Evolutionary conservation across 1,140 invertebrate species (phyloP), one percentile per base, ranked within the genome.

Genomic region (Samia ricini): DNA sequence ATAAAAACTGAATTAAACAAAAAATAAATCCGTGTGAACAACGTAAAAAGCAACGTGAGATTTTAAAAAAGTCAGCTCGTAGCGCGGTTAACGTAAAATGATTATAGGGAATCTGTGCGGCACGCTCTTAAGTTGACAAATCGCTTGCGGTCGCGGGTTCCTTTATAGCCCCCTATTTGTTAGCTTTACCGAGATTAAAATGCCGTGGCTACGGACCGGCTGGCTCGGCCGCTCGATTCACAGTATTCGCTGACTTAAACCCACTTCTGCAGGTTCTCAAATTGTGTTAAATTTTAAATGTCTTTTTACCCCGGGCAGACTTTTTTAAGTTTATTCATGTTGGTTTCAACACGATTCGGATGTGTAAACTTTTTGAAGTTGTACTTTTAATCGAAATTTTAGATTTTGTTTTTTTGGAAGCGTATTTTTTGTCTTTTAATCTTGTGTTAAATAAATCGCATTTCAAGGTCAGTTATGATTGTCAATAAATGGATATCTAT

Each of bases 111-210:
- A 55, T 55, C 8, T 23, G 6, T 23, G 52, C 12, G 24, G 8
- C 10, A 7, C 23, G n/a, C 26, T n/a, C 21, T 23, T 15, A 22
- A 23, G 21, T 52, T 60, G 59, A 60, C 59, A 60, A 60, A 60
- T 51, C 59, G 49, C 59, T 29, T 33, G 59, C 18, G 59, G 48
- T 33, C 33, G 26, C 21, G 49, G 26, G 48, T 19, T 26, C 26
- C 59, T 60, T 60, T 57, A 62, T n/a, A 60, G 61, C 51, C 61
- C 29, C 22, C 65, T 63, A 67, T 67, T 67, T 67, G 65, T 67
- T 61, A 63, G 65, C 61, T 63, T 63, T 63, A 63, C 57, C 24
- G 58, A 51, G 65, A 58, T 67, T 67, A 67, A 67, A 67, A 67
- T 33, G 48, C 55, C 29, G 29, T 22, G 60, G 52, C 12, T 24